Evolutionary conservation across 1,140 invertebrate species (phyloP), one percentile per base, ranked within the genome.

Genomic region (Calliopsis andreniformis): DNA sequence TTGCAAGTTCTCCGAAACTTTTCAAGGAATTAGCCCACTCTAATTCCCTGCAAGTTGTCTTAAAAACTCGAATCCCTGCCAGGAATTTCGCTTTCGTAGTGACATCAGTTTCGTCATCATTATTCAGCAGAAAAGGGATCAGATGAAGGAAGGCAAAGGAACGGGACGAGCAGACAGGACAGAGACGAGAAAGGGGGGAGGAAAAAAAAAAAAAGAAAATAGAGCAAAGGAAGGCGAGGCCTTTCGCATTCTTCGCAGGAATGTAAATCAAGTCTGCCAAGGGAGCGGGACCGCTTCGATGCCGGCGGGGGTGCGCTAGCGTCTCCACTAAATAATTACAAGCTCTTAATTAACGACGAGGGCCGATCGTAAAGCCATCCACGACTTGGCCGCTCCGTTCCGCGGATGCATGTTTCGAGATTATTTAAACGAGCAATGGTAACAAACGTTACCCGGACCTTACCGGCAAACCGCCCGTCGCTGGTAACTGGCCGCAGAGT

Each of bases 301-400:
- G 89, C 87, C 89, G 90, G 86, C 89, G 90, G 90, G 90, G 89
- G 90, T 89, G 90, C 89, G 89, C 89, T 87, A 89, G 87, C 88
- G 89, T 91, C 88, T 89, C 87, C 86, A 89, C 90, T 90, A 90
- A 91, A 91, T 91, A 91, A 91, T 91, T 90, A 90, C 90, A 90
- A 91, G 89, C 89, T 90, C 90, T 91, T 91, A 91, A 91, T 91
- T 91, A 91, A 91, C 89, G 90, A 90, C 88, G 87, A 89, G 89
- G 85, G 87, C 78, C 85, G 86, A 87, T 90, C 90, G 89, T 91
- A 91, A 91, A 91, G 87, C 89, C 89, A 90, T 90, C 87, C 87
- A 86, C 85, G 87, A 82, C 82, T 73, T 76, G 66, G 79, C 55
- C 85, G 84, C 79, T 82, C 85, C 82, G 83, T 86, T 85, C 79